Evolutionary conservation across 2,797 vertebrate species (phyloP), one percentile per base, ranked within the genome.

Genomic region (Argya squamiceps): DNA sequence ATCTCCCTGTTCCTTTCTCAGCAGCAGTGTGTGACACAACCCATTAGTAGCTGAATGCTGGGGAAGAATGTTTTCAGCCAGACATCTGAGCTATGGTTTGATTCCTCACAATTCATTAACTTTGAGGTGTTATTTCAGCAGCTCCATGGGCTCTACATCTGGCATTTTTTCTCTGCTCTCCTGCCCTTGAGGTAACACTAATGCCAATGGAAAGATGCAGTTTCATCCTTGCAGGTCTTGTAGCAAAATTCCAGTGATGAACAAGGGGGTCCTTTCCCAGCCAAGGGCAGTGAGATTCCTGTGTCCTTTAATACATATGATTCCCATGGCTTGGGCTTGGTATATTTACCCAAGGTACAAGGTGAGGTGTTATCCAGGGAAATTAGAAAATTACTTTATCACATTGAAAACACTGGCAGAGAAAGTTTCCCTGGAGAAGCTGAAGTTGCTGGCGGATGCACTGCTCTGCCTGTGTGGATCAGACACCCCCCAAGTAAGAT

Each of bases 391-490:
- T 6, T 9, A 20, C 18, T 63, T 44, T 55, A 43, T 44, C 43
- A 27, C 44, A 43, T 11, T 69, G 67, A 69, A 81, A 93, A 86
- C 34, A 56, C 24, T n/a, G n/a, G 11, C 47, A 73, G 63, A 43
- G 52, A 74, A 89, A 83, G 50, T 81, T 91, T 77, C 79, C 84
- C 53, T 39, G 65, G 67, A 93, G 91, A 56, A 94, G 73, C 32
- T 12, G 53, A 73, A 64, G 50, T 52, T 85, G 59, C 1, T 68
- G 89, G 47, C 7, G 79, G 73, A 52, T 41, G 50, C 69, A 26
- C 14, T 73, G 73, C 46, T 60, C 46, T 71, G 85, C 49, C 77
- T 82, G 70, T 53, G 80, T 32, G 13, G 70, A 92, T 94, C 75
- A 95, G 67, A 91, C 83, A 83, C 60, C 90, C 76, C 89, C 46